Evolutionary conservation across 2,113 vertebrate species (phyloP).

Genomic region (Triplophysa tibetana): DNA sequence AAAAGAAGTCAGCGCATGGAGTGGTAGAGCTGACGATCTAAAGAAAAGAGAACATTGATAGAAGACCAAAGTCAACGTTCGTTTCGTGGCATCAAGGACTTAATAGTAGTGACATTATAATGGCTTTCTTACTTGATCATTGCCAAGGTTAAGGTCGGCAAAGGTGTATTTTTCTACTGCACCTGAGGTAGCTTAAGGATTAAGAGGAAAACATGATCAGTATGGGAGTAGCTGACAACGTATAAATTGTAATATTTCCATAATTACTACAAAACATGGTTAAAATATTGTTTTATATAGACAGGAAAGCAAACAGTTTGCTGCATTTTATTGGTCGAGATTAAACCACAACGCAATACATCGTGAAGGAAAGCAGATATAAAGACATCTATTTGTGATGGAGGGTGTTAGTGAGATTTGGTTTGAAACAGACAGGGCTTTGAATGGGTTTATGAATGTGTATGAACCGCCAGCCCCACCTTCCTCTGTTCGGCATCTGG

Average conservation of each 20-base stretch:
- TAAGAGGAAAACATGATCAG: conserved; percentile 46
- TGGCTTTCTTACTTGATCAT: conserved; percentile 81
- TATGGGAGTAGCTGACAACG: no score
- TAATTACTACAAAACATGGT: no score
- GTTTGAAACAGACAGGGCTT: background rate
- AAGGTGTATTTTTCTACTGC: conserved; percentile 81
- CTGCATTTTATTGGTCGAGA: no score
- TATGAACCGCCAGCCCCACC: conserved; percentile 68
- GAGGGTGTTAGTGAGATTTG: background rate
- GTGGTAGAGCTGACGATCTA: conserved; percentile 94
- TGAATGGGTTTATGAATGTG: background rate
- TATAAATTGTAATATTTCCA: no score
- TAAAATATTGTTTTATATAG: no score
- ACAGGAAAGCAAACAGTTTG: no score
- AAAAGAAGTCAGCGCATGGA: conserved; percentile 96
- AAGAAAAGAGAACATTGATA: background rate
- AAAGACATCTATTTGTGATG: background rate
- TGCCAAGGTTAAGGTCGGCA: conserved; percentile 92
- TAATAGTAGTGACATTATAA: background rate
- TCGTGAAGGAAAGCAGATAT: background rate
- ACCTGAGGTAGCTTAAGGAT: conserved; percentile 64
- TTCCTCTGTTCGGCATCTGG: conserved; percentile 79
- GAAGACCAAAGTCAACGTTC: background rate
- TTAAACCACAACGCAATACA: background rate
- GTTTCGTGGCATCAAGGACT: background rate